Conservation (phyloP, 1,140 invertebrate species). For the Dendrolimus kikuchii region DNA sequence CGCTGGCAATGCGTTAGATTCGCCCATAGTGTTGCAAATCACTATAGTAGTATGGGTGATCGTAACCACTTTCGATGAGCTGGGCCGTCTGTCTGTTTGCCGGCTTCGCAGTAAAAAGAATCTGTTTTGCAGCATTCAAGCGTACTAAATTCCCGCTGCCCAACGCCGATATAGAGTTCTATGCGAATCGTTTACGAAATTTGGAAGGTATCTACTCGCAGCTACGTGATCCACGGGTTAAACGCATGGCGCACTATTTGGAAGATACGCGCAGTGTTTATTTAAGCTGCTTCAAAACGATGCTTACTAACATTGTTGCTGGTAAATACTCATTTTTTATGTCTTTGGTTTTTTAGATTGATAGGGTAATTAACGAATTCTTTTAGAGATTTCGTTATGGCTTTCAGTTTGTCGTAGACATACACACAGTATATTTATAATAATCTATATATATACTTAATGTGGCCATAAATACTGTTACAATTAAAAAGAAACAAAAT, state of each 20-base stretch:
- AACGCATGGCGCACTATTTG: conserved; percentile 84
- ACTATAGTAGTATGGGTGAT: no score
- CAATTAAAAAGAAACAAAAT: no score
- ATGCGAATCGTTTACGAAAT: conserved; percentile 78
- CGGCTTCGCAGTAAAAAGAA: no score
- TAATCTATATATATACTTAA: no score
- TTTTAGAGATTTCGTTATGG: neutral
- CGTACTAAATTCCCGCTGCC: conserved; percentile 79
- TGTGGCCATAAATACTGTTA: no score
- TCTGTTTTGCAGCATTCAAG: conserved; percentile 60
- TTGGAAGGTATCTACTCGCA: conserved; percentile 90
- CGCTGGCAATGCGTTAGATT: no score
- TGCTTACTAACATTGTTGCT: conserved; percentile 77
- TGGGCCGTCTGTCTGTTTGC: no score
- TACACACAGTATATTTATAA: no score
- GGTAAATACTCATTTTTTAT: conserved; percentile 46
- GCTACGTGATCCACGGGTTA: conserved; percentile 81
- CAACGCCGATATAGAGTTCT: conserved; percentile 80
- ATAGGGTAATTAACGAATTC: neutral
- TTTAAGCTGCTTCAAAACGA: conserved; percentile 78
- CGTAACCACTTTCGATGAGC: no score
- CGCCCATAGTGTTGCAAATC: no score
- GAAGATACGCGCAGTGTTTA: conserved; percentile 84
- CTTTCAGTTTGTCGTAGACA: no score
- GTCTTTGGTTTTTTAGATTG: neutral